Percentiles rank a stretch among this genome's conserved stretches.
Evolutionary conservation across 2,888 invertebrate genomes (phyloP).

Genomic region (Elysia crispata): DNA sequence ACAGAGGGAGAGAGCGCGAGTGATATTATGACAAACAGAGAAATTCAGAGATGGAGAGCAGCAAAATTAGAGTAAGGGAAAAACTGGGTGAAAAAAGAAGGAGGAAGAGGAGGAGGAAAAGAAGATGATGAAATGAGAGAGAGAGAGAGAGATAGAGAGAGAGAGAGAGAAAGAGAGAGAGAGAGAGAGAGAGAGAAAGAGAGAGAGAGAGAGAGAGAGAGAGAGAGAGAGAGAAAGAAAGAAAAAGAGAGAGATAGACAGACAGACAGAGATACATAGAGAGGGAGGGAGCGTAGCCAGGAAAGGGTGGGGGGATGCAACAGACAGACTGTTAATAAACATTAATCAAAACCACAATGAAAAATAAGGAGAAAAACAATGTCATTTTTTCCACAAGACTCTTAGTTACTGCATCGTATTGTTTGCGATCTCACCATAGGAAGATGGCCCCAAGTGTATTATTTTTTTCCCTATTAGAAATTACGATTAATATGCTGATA

Average conservation of each 20-base stretch:
- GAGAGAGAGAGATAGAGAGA: background rate
- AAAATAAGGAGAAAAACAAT: background rate
- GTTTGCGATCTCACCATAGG: too few relatives aligned
- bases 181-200: background rate
- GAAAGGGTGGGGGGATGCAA: background rate
- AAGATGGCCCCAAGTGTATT: too few relatives aligned
- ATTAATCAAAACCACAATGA: background rate
- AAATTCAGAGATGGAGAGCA: too few relatives aligned
- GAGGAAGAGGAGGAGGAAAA: too few relatives aligned
- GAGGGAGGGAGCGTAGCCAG: background rate
- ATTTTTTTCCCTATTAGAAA: too few relatives aligned
- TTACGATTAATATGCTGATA: too few relatives aligned
- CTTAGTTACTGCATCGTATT: too few relatives aligned
- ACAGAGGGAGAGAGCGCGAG: too few relatives aligned
- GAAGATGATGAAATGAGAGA: background rate
- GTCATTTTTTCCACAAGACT: too few relatives aligned
- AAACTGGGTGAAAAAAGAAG: too few relatives aligned
- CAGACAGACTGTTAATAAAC: background rate
- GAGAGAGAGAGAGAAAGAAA: background rate
- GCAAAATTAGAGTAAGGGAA: too few relatives aligned
- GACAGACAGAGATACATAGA: conserved; percentile 22
- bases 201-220: background rate
- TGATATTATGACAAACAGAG: too few relatives aligned
- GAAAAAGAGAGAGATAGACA: background rate
- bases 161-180: background rate